Conservation (phyloP, 2,797 vertebrate genomes). For the Lerista edwardsae region DNA sequence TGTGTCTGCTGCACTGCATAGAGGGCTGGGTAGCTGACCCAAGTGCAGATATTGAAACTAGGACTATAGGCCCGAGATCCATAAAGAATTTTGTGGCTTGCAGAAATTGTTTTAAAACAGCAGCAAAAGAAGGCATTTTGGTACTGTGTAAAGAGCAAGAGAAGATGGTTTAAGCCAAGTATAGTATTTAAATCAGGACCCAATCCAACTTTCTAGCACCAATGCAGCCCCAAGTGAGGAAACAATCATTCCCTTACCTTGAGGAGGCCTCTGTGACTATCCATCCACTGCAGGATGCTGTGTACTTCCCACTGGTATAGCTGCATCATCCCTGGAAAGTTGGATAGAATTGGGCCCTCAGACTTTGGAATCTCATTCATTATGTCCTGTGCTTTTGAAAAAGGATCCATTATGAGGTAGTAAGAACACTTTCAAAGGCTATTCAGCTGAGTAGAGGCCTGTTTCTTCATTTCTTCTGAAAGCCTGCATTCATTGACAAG, state of each 20-base stretch:
- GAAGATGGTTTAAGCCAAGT: background rate
- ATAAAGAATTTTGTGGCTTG: background rate
- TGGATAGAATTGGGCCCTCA: too few relatives aligned
- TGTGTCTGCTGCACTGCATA: background rate
- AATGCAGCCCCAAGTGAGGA: too few relatives aligned
- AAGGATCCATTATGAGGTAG: background rate
- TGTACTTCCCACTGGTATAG: too few relatives aligned
- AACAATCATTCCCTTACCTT: too few relatives aligned
- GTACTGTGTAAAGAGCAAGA: background rate
- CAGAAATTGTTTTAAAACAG: background rate
- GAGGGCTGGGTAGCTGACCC: background rate
- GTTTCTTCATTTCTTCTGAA: slow-evolving; percentile 18
- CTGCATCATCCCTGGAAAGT: too few relatives aligned
- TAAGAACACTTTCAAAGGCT: background rate
- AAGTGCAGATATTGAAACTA: background rate
- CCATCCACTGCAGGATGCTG: too few relatives aligned
- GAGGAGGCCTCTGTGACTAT: too few relatives aligned
- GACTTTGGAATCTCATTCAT: background rate
- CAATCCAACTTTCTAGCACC: too few relatives aligned
- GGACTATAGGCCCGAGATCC: background rate
- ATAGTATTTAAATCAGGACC: rapidly evolving
- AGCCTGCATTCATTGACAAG: slow-evolving; percentile 27
- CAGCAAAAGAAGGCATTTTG: background rate
- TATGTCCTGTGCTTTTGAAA: background rate
- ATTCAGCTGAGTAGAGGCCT: slow-evolving; percentile 21